Evolutionary conservation across 2,888 invertebrate species (phyloP).

Genomic region (Parasteatoda lunata): DNA sequence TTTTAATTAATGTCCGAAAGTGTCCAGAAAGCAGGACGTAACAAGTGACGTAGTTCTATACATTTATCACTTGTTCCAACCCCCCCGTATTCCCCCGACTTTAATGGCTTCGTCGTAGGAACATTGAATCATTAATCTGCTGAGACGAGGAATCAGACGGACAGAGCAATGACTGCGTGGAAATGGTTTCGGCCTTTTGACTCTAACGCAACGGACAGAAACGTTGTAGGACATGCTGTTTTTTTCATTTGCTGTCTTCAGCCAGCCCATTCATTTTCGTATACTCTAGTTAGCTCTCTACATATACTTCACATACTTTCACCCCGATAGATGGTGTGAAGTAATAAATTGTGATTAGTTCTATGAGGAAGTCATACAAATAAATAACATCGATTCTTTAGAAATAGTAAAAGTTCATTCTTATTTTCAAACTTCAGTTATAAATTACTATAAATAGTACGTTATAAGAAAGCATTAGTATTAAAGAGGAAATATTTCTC

Average conservation of each 20-base stretch:
- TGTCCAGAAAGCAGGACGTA: conserved; percentile 39
- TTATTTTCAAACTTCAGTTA: no score
- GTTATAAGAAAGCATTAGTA: no score
- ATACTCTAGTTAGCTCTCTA: background rate
- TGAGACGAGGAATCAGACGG: conserved; percentile 8
- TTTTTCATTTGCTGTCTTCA: background rate
- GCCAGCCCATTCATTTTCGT: conserved; percentile 1
- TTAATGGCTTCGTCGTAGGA: conserved; percentile 37
- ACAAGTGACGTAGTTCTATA: conserved; percentile 34
- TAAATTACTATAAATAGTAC: no score
- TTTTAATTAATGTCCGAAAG: conserved; percentile 54
- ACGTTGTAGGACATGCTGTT: background rate
- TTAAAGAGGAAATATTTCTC: no score
- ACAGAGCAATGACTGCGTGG: conserved; percentile 21
- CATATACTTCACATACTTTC: background rate
- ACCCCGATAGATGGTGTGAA: no score
- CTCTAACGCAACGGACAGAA: background rate
- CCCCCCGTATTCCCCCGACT: background rate
- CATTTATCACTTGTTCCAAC: conserved; percentile 34
- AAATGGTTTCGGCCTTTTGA: conserved; percentile 40
- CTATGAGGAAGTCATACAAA: no score
- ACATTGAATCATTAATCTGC: conserved; percentile 38
- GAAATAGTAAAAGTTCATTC: no score
- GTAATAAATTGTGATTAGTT: no score
- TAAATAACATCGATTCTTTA: no score